phyloP scores from a whole-genome alignment of 2,888 invertebrate species.

The Drosophila siamana region DNA sequence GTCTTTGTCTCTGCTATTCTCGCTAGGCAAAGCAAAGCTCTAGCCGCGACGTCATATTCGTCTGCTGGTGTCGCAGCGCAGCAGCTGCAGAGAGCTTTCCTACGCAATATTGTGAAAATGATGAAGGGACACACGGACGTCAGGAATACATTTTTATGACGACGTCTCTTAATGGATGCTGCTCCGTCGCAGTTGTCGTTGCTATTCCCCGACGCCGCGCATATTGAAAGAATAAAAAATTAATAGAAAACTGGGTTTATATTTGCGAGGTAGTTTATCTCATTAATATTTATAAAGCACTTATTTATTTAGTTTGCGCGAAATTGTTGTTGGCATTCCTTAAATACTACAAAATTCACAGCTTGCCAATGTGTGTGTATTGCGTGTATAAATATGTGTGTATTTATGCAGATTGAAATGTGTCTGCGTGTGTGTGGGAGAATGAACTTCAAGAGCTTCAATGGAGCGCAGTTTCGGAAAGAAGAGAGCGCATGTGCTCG shows the following conservation, averaged over 20 bases:
- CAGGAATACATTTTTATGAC: constrained; percentile 19
- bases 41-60: constrained; percentile 29
- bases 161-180: constrained; percentile 17
- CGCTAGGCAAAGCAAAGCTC: constrained; percentile 33
- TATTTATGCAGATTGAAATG: constrained; percentile 7
- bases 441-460: constrained; percentile 23
- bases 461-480: constrained; percentile 12
- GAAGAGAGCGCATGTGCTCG: constrained; percentile 46
- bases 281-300: neutral
- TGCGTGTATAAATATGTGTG: constrained; percentile 1
- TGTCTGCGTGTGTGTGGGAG: neutral
- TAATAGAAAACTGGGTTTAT: constrained; percentile 12
- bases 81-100: constrained; percentile 31
- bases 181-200: constrained; percentile 6
- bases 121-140: constrained; percentile 5
- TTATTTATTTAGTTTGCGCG: neutral
- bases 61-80: constrained; percentile 3
- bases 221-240: neutral
- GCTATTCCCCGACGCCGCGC: constrained; percentile 16
- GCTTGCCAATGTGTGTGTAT: neutral
- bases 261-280: neutral
- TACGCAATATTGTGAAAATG: constrained; percentile 53
- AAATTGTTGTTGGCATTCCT: neutral
- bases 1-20: constrained; percentile 15
- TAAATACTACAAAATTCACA: neutral